Evolutionary conservation across 1,140 invertebrate genomes (phyloP), one percentile per base, ranked within the genome.

Genomic region (Drosophila subpulchrella): DNA sequence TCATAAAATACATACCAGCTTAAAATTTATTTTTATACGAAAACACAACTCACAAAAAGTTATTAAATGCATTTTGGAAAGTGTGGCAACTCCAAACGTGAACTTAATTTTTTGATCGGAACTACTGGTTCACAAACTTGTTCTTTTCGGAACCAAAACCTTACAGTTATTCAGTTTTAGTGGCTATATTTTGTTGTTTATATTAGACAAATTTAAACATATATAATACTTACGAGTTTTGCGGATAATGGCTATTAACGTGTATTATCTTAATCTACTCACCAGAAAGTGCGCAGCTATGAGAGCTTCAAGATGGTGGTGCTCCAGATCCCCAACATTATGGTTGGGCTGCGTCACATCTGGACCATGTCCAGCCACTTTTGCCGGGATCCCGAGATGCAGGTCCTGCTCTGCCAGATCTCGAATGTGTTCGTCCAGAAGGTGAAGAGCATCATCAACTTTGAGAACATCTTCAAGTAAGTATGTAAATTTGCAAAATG

Each of bases 321-420:
- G 3, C 94, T 96, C n/a, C 94, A 94, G 3, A 94, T 98, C 41
- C 95, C 96, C 4, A 94, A 95, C 46, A 92, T 98, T 54, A 96
- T 97, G 93, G 96, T 97, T 80, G 96, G 96, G 12, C 92, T 98
- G 20, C 95, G 95, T 75, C 96, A 98, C 94, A 96, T 98, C 73
- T 97, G 96, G 96, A 94, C 96, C 17, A 93, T 97, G 30, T 97
- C 96, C 0, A 94, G 95, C 53, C 95, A 96, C 78, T 97, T 96
- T 81, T 95, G 94, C 12, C 94, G 84, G 0, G 96, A 97, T 81
- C 95, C 96, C 44, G 94, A 95, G 48, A 97, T 97, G 96, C 93
- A 95, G 12, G 94, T 95, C 0, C 92, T 98, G 4, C 94, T 98
- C 89, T 95, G 96, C 55, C 94, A 95, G 72, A 96, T 98, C 84